Conservation (phyloP, 2,888 invertebrate species). For the Calliphora vomitoria region DNA sequence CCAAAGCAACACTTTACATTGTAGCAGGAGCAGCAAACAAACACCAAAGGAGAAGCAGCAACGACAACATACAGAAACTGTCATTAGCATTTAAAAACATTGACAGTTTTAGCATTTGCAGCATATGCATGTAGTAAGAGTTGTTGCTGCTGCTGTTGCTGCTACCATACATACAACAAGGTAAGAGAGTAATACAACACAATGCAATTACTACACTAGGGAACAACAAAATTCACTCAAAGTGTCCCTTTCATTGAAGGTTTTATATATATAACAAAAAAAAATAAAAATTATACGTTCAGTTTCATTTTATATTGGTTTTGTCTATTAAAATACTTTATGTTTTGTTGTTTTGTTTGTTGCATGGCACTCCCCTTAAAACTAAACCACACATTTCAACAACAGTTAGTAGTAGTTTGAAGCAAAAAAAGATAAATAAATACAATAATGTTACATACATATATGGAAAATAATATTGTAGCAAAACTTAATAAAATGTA, state of each 20-base stretch:
- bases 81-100: conserved; percentile 69
- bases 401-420: conserved; percentile 8
- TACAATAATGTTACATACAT: too few relatives aligned
- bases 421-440: not conserved
- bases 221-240: conserved; percentile 46
- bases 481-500: conserved; percentile 3
- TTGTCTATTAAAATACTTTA: conserved; percentile 46
- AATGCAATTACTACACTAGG: conserved; percentile 61
- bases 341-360: conserved; percentile 1
- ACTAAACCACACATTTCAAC: conserved; percentile 33
- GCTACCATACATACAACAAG: conserved; percentile 1
- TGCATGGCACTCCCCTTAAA: conserved; percentile 8
- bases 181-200: conserved; percentile 30
- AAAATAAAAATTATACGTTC: too few relatives aligned
- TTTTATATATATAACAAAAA: not conserved
- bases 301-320: conserved; percentile 13
- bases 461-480: not conserved
- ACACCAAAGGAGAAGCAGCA: not conserved
- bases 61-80: conserved; percentile 51
- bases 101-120: conserved; percentile 54
- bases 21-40: not conserved
- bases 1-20: conserved; percentile 40
- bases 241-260: conserved; percentile 40
- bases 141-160: not conserved
- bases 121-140: conserved; percentile 23